Base-by-base conservation (phyloP, 2,888 invertebrate genomes). In the Cataglyphis albicans region DNA sequence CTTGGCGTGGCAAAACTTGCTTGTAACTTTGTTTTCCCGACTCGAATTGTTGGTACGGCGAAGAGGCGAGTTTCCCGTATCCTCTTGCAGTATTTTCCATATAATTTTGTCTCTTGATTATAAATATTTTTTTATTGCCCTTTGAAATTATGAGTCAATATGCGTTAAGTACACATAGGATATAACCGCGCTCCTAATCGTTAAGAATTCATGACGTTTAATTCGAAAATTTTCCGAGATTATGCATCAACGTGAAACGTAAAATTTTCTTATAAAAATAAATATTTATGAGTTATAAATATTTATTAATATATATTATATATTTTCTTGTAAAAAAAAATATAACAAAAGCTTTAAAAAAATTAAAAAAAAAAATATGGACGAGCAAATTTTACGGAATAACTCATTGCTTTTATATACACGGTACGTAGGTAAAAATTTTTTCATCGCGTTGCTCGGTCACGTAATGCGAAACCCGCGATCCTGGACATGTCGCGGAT, bases 21-120 rank as follows among this genome's bases (percentile, higher is more conserved):
- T 35, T 35, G 35, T 55, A 80, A 72, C 72, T 72, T 80, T 59
- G 78, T 80, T 80, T 72, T 44, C 78, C 21, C 78, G 70, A 18
- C 70, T 59, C 59, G 6, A 68, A 57, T 78, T 55, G 78, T 59
- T 59, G 57, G 29, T 7, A n/a, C 38, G 18, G 55, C 10, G 35
- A 57, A 41, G 21, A 68, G 41, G 5, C 38, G 41, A 15, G 25
- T 57, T 65, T n/a, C 3, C 7, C 57, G 15, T 5, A 29, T 9
- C 6, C 38, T 15, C 32, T n/a, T 29, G 63, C 21, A 21, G 15
- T 55, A 65, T 65, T 64, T 25, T 64, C 25, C 35, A 29, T 38
- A 29, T 15, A 48, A 29, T 44, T 41, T 52, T 55, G 1, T 25
- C 29, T 12, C 25, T 65, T 18, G 10, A 55, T 25, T 57, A 0